Conservation (phyloP, 2,888 invertebrate genomes). For the Cheilosia vernalis region DNA sequence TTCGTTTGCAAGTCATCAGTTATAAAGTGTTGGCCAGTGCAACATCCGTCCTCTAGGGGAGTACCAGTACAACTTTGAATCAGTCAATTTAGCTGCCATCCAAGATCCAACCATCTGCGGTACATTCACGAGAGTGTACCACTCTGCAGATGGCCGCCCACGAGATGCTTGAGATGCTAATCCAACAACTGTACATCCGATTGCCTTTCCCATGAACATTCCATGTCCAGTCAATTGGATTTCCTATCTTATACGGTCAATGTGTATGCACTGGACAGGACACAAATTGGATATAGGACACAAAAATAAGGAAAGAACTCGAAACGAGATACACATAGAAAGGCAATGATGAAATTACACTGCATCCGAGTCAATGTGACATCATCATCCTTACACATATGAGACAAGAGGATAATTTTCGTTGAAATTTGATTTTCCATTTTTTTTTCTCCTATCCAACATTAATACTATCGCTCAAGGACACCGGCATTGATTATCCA, state of each 20-base stretch:
- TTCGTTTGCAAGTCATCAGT: constrained; percentile 35
- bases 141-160: not conserved
- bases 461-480: constrained; percentile 16
- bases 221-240: constrained; percentile 52
- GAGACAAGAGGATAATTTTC: not conserved
- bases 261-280: constrained; percentile 5
- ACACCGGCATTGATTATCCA: constrained; percentile 53
- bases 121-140: constrained; percentile 22
- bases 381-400: constrained; percentile 9
- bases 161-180: constrained; percentile 13
- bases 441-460: not conserved
- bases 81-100: constrained; percentile 22
- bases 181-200: constrained; percentile 25
- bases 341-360: constrained; percentile 49
- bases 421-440: not conserved
- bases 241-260: constrained; percentile 31
- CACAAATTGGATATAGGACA: not conserved
- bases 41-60: constrained; percentile 19
- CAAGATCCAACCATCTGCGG: constrained; percentile 27
- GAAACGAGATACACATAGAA: not conserved
- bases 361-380: constrained; percentile 4
- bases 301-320: not conserved
- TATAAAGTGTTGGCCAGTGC: constrained; percentile 41
- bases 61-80: not conserved
- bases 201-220: constrained; percentile 31